Evolutionary conservation across 2,888 invertebrate species (phyloP).

Genomic region (Diaperis boleti): DNA sequence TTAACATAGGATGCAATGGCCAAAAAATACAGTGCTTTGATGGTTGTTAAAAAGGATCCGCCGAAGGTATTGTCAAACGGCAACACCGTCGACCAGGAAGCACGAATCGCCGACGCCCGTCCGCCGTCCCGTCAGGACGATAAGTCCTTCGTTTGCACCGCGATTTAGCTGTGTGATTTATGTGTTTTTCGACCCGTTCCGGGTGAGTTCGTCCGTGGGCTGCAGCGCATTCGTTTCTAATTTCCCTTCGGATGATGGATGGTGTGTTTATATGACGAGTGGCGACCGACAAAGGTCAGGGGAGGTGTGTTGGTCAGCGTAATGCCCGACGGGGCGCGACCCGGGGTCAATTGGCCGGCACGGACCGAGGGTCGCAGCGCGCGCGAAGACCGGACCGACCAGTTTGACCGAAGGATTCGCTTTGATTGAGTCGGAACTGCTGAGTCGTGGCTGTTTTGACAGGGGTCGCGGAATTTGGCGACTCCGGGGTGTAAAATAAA

Average conservation of each 20-base stretch:
- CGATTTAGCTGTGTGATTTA: conserved; percentile 43
- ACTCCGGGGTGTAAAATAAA: too few relatives aligned
- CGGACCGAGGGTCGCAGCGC: conserved; percentile 47
- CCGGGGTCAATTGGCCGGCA: conserved; percentile 66
- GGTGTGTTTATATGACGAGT: conserved; percentile 67
- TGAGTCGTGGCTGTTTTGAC: conserved; percentile 40
- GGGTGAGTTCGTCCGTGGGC: conserved; percentile 42
- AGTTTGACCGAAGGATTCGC: conserved; percentile 50
- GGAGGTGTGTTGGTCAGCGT: conserved; percentile 66
- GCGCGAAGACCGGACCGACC: conserved; percentile 49
- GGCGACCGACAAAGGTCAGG: conserved; percentile 66
- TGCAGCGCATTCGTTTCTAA: conserved; percentile 60
- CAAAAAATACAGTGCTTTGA: too few relatives aligned
- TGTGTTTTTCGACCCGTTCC: conserved; percentile 42
- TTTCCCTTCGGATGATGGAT: conserved; percentile 63
- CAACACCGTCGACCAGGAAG: neutral
- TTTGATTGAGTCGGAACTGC: conserved; percentile 57
- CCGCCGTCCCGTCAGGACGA: too few relatives aligned
- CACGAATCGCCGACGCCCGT: neutral
- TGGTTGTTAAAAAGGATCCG: too few relatives aligned
- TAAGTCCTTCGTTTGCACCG: too few relatives aligned
- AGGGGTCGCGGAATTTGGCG: conserved; percentile 19
- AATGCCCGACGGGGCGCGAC: conserved; percentile 64
- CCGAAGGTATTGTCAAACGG: too few relatives aligned
- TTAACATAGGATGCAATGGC: too few relatives aligned